phyloP scores from a whole-genome alignment of 2,797 vertebrate species.

The Mus minutoides region DNA sequence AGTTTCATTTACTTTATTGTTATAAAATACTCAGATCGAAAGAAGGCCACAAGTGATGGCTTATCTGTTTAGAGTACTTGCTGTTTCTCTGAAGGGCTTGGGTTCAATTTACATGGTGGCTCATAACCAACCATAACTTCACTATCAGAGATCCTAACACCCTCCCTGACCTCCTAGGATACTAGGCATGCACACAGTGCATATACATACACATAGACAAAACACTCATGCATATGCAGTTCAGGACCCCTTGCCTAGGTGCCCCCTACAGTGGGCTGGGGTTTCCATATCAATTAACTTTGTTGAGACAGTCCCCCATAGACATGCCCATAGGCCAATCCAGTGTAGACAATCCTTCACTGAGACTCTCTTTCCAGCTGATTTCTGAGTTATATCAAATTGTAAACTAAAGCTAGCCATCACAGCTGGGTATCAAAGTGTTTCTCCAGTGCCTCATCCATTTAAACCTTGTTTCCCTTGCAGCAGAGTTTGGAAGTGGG shows the following conservation, averaged over 20 bases:
- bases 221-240: neutral
- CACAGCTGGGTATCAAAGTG: neutral
- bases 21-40: neutral
- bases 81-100: neutral
- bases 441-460: neutral
- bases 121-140: neutral
- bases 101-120: neutral
- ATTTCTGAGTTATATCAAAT: neutral
- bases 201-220: neutral
- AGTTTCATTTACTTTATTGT: neutral
- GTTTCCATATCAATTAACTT: neutral
- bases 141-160: neutral
- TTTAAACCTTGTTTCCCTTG: neutral
- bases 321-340: neutral
- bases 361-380: neutral
- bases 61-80: neutral
- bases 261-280: neutral
- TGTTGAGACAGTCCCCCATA: neutral
- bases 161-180: neutral
- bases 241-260: neutral
- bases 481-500: neutral
- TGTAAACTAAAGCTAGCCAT: neutral
- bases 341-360: neutral
- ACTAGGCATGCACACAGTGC: neutral
- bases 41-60: neutral